Evolutionary conservation across 2,113 vertebrate species (phyloP).

Genomic region (Motacilla alba): DNA sequence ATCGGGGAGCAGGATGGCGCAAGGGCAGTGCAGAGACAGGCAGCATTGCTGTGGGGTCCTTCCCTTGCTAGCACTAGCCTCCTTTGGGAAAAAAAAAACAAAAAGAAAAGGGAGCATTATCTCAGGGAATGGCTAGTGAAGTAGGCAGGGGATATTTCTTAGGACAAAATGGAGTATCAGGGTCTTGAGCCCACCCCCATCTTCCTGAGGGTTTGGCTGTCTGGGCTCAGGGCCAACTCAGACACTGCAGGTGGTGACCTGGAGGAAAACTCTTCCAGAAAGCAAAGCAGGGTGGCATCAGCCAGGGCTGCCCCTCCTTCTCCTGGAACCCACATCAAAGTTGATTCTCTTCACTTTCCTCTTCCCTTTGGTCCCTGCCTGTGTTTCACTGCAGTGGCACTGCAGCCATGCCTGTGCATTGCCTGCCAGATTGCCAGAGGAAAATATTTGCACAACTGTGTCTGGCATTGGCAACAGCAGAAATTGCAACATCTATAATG

Average conservation of each 20-base stretch:
- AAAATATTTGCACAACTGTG: background rate
- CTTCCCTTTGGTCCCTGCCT: background rate
- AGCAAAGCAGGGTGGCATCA: background rate
- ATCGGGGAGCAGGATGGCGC: background rate
- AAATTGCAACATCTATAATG: background rate
- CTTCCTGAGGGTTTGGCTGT: background rate
- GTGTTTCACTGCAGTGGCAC: background rate
- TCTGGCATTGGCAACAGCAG: background rate
- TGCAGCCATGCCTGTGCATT: background rate
- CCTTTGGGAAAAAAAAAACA: background rate
- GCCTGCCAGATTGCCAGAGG: background rate
- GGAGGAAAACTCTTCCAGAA: background rate
- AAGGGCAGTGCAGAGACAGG: background rate
- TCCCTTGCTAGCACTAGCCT: background rate
- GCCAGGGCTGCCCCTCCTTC: background rate
- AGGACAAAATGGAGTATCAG: background rate
- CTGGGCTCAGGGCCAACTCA: background rate
- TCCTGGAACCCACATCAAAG: background rate
- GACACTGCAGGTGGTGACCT: background rate
- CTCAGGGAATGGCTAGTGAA: background rate
- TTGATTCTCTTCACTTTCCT: background rate
- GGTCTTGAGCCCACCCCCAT: background rate
- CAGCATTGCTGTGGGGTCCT: fast-evolving
- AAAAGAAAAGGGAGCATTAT: background rate
- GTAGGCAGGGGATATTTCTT: background rate